Base-by-base conservation (phyloP, 2,113 vertebrate genomes). In the Eulemur rufifrons region DNA sequence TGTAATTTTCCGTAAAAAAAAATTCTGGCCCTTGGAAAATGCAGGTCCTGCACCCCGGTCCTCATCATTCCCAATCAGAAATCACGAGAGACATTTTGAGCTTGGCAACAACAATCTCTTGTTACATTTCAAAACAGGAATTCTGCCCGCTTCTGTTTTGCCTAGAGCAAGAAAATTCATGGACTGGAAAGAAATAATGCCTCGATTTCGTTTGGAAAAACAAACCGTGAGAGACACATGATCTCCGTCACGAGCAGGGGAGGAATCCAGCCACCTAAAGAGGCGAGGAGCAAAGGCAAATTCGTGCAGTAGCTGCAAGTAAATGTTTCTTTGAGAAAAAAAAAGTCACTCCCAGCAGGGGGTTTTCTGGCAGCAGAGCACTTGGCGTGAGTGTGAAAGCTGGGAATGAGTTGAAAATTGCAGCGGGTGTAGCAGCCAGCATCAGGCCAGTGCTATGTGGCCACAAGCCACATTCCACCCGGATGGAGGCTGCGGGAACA, bases 91-190 rank as follows among this genome's bases (percentile, higher is more conserved):
- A 64, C 17, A 2, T 76, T 96, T 87, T 89, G 71, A 97, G 39
- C 68, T 42, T 45, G 45, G 69, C 64, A 15, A 32, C 0, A 5
- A 80, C 85, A 29, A 84, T 90, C n/a, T 68, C 86, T 64, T 91
- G 69, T 94, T 95, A 68, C 37, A 88, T 73, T 71, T 94, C 91
- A 95, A 88, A 97, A 95, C 78, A 96, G 54, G 71, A 87, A 96
- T 59, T 73, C 37, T 45, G 59, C 20, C 50, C 5, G 29, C 66
- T 85, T 66, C 66, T 94, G 91, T 96, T 95, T 95, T 90, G 77
- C 89, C 86, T 66, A 56, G 32, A 83, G 63, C 45, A 94, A 76
- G 59, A 63, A 90, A 95, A 92, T 32, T 34, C 80, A 56, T 78
- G 68, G 86, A 42, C 85, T 86, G 45, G 82, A 91, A 95, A 96